phyloP scores from a whole-genome alignment of 2,797 vertebrate genomes.

The Clarias fuscus region DNA sequence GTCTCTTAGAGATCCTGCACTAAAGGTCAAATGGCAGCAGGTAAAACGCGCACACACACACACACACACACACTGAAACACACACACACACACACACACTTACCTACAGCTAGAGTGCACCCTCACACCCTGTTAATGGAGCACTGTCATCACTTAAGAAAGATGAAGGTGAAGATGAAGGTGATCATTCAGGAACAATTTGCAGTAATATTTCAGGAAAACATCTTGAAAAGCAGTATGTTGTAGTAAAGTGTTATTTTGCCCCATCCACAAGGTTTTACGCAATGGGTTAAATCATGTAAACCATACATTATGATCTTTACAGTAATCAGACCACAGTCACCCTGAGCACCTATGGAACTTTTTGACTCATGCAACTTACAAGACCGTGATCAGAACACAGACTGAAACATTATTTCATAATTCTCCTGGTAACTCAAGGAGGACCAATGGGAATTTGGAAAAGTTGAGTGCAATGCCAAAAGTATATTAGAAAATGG shows the following conservation, averaged over 20 bases:
- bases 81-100: not conserved
- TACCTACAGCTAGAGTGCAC: not conserved
- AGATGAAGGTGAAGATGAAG: no score
- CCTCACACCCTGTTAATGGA: not conserved
- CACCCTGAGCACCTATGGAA: not conserved
- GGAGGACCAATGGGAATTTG: no score
- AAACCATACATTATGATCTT: not conserved
- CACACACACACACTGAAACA: not conserved
- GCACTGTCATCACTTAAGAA: not conserved
- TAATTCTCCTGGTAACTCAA: no score
- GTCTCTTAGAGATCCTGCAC: constrained; percentile 86
- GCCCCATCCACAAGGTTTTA: not conserved
- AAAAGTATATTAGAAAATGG: no score
- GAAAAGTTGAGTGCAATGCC: no score
- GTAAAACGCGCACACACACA: constrained; percentile 67
- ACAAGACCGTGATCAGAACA: not conserved
- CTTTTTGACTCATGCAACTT: not conserved
- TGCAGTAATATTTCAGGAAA: not conserved
- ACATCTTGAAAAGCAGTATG: not conserved
- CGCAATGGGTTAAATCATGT: not conserved
- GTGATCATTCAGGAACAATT: not conserved
- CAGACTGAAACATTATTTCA: not conserved
- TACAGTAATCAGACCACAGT: not conserved
- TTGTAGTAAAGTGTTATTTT: not conserved
- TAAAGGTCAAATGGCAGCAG: constrained; percentile 93